phyloP scores from a whole-genome alignment of 2,888 invertebrate genomes.

The Leptopilina syphax region DNA sequence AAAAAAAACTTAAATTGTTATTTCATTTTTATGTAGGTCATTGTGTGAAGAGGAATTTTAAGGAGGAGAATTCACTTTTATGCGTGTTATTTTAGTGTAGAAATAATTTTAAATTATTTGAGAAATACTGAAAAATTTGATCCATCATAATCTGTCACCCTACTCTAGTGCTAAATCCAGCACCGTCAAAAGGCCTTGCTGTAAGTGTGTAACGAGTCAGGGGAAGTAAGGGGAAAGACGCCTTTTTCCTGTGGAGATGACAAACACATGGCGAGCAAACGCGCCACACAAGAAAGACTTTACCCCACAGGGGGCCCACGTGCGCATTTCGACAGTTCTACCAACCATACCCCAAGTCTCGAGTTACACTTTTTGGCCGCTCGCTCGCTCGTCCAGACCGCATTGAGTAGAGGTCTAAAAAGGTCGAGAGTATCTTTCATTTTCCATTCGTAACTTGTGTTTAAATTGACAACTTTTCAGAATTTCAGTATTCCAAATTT shows the following conservation, averaged over 20 bases:
- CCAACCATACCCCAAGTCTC: constrained; percentile 58
- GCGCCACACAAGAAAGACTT: constrained; percentile 69
- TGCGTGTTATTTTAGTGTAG: too few relatives aligned
- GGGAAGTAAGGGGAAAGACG: constrained; percentile 38
- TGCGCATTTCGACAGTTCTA: constrained; percentile 61
- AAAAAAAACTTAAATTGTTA: too few relatives aligned
- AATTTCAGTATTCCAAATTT: not conserved
- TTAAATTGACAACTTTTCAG: not conserved
- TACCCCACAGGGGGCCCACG: constrained; percentile 73
- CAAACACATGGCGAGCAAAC: constrained; percentile 74
- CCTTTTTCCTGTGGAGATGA: constrained; percentile 49
- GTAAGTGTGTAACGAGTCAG: too few relatives aligned
- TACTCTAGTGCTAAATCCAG: too few relatives aligned
- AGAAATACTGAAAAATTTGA: too few relatives aligned
- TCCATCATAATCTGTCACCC: too few relatives aligned
- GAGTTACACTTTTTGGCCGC: constrained; percentile 61
- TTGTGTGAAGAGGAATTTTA: too few relatives aligned
- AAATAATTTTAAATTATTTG: too few relatives aligned
- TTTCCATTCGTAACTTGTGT: constrained; percentile 10
- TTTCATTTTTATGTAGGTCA: too few relatives aligned
- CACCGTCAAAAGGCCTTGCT: too few relatives aligned
- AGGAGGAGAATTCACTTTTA: too few relatives aligned
- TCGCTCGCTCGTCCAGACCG: constrained; percentile 16
- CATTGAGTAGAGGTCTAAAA: not conserved
- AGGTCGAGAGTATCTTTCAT: constrained; percentile 29